A percentile compares a stretch with the other conserved stretches of the same genome.
Evolutionary conservation across 2,797 vertebrate genomes (phyloP).

Genomic region (Scolopax bukidnonensis): DNA sequence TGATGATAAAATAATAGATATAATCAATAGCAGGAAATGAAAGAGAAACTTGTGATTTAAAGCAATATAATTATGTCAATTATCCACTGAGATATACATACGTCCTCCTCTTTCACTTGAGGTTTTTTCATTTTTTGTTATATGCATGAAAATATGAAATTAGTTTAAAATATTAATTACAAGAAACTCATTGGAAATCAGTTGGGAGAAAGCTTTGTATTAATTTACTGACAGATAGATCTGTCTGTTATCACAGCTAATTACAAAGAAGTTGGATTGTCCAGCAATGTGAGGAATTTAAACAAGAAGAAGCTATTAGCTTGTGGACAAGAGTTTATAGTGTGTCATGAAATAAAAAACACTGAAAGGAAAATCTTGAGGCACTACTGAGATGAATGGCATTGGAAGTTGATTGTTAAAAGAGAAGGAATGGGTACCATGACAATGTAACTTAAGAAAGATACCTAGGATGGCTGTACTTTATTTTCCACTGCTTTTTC

Average conservation of each 20-base stretch:
- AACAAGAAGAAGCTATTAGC: neutral
- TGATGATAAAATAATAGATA: conserved; percentile 24
- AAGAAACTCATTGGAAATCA: neutral
- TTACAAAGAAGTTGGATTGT: neutral
- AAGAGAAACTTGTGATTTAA: neutral
- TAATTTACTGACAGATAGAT: neutral
- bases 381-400: neutral
- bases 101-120: neutral
- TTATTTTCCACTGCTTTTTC: neutral
- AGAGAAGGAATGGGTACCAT: neutral
- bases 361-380: neutral
- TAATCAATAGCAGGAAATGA: conserved; percentile 6
- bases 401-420: neutral
- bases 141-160: neutral
- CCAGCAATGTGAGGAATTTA: neutral
- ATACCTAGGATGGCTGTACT: neutral
- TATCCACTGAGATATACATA: neutral
- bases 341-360: neutral
- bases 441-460: neutral
- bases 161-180: neutral
- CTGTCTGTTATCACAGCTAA: neutral
- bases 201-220: neutral
- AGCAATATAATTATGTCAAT: conserved; percentile 30
- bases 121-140: neutral
- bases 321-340: neutral